Evolutionary conservation across 2,888 invertebrate species (phyloP).

Genomic region (Quadriops clusia): DNA sequence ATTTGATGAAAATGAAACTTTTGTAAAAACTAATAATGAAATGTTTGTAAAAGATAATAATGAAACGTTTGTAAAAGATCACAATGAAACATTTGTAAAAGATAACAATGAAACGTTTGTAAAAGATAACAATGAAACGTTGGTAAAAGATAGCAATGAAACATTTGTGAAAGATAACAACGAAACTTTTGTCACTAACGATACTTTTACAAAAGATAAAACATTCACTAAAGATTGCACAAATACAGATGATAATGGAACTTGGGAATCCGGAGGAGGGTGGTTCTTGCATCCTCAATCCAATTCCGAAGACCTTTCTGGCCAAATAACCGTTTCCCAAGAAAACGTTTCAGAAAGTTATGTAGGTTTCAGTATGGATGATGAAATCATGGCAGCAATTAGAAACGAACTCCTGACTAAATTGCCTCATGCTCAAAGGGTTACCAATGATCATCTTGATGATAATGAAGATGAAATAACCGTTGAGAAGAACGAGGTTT

Average conservation of each 20-base stretch:
- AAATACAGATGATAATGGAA: conserved; percentile 9
- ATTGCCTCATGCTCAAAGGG: conserved; percentile 55
- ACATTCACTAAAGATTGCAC: neutral
- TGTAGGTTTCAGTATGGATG: conserved; percentile 50
- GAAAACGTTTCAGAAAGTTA: conserved; percentile 29
- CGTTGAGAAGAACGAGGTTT: conserved; percentile 32
- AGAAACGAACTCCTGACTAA: conserved; percentile 59
- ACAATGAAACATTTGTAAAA: conserved; percentile 5
- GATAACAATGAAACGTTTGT: conserved; percentile 6
- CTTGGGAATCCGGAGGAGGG: conserved; percentile 29
- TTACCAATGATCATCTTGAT: conserved; percentile 27
- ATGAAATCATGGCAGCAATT: conserved; percentile 58
- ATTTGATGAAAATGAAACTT: too few relatives aligned
- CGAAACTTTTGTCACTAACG: too few relatives aligned
- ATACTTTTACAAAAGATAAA: too few relatives aligned
- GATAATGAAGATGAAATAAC: conserved; percentile 33
- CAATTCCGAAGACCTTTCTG: conserved; percentile 25
- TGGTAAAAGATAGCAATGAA: conserved; percentile 1
- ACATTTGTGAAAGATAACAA: conserved; percentile 3
- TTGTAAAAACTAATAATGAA: too few relatives aligned
- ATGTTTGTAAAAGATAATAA: neutral
- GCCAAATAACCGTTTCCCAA: conserved; percentile 24
- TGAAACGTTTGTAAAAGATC: conserved; percentile 7
- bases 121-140: too few relatives aligned
- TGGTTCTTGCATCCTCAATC: conserved; percentile 38